Conservation (phyloP, 2,888 invertebrate species). For the Pheosia tremula region DNA sequence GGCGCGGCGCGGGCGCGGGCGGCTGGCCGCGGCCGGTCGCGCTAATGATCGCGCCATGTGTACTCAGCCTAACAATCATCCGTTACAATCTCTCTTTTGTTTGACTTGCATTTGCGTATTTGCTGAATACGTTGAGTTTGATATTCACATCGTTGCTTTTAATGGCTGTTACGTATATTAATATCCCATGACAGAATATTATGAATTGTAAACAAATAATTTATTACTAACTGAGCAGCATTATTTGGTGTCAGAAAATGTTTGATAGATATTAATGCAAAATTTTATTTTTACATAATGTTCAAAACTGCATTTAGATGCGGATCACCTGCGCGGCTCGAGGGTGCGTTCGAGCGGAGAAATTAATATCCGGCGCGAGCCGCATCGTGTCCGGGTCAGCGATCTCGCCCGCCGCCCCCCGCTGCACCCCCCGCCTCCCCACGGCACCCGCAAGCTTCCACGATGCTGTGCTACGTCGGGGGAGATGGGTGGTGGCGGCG, state of each 20-base stretch:
- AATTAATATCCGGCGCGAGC: slow-evolving; percentile 69
- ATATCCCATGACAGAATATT: neutral
- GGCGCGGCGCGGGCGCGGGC: neutral
- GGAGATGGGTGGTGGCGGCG: neutral
- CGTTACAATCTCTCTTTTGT: slow-evolving; percentile 2
- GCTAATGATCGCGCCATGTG: neutral
- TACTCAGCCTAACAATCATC: neutral
- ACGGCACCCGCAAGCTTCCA: neutral
- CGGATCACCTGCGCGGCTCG: slow-evolving; percentile 19
- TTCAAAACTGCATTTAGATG: neutral
- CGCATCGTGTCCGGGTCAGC: slow-evolving; percentile 67
- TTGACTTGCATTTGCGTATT: neutral
- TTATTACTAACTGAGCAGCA: no score
- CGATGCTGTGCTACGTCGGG: neutral
- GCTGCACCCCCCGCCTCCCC: neutral
- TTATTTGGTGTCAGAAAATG: no score
- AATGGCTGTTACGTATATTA: neutral
- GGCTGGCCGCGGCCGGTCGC: neutral
- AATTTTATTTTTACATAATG: no score
- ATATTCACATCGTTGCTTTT: neutral
- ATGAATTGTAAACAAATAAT: no score
- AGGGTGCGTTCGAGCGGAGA: slow-evolving; percentile 63
- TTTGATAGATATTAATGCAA: no score
- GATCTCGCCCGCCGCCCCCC: slow-evolving; percentile 25
- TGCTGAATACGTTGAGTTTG: neutral